Percentiles rank a stretch among this genome's conserved stretches.
phyloP scores from a whole-genome alignment of 2,113 vertebrate genomes.

The Oplegnathus fasciatus region DNA sequence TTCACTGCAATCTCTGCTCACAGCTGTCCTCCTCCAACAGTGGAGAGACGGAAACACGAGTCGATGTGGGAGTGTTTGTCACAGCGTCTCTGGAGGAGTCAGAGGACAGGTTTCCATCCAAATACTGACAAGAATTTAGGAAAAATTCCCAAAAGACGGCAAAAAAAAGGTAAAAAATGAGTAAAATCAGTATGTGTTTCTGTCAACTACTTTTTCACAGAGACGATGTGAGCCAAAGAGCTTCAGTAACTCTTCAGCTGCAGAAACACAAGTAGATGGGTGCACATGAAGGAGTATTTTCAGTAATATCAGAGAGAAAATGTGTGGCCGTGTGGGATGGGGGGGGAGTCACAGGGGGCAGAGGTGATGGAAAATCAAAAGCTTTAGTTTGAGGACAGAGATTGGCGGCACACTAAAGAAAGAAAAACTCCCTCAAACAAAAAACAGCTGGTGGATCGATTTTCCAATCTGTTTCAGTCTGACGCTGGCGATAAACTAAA shows the following conservation, averaged over 20 bases:
- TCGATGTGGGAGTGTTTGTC: background rate
- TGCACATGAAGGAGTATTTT: background rate
- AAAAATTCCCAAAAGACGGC: background rate
- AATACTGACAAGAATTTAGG: background rate
- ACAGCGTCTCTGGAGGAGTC: background rate
- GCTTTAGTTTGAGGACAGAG: background rate
- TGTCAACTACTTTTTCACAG: background rate
- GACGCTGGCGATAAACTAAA: background rate
- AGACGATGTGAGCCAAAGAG: background rate
- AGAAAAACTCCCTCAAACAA: constrained; percentile 4
- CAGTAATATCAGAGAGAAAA: background rate
- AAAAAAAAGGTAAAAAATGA: background rate
- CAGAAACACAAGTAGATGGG: too few relatives aligned
- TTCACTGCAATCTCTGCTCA: constrained; percentile 39
- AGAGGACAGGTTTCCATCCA: constrained; percentile 7
- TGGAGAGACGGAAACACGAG: background rate
- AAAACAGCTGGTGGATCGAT: constrained; percentile 4
- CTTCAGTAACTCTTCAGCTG: background rate
- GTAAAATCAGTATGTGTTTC: background rate
- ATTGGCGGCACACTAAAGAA: background rate
- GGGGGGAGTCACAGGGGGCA: background rate
- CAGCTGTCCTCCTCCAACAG: constrained; percentile 23
- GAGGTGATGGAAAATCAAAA: background rate
- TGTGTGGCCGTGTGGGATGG: background rate
- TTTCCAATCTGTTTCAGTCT: constrained; percentile 24